Evolutionary conservation across 2,888 invertebrate genomes (phyloP).

Genomic region (Rhagonycha lutea): DNA sequence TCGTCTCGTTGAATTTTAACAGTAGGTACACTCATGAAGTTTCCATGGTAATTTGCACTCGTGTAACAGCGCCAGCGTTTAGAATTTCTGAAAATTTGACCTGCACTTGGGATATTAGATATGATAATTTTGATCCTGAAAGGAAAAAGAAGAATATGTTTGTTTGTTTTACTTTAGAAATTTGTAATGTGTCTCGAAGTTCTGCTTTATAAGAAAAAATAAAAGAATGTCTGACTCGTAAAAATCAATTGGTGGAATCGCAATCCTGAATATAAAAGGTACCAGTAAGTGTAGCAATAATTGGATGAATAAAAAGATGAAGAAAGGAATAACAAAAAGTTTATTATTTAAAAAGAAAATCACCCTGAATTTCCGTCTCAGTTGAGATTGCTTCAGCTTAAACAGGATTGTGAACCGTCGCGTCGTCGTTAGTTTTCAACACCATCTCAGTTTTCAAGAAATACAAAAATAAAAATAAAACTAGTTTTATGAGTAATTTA

Average conservation of each 20-base stretch:
- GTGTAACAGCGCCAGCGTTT: too few relatives aligned
- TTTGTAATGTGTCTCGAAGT: background rate
- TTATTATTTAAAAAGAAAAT: background rate
- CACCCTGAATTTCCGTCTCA: background rate
- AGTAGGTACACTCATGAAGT: too few relatives aligned
- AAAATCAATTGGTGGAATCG: background rate
- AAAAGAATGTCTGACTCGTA: background rate
- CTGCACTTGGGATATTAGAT: background rate
- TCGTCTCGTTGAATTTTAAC: too few relatives aligned
- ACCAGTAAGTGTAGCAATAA: background rate
- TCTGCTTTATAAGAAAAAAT: background rate
- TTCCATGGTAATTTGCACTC: too few relatives aligned
- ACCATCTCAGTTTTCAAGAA: background rate
- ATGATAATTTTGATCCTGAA: background rate
- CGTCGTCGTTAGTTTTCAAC: background rate
- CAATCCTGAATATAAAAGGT: background rate
- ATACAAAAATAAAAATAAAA: background rate
- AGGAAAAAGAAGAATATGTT: background rate
- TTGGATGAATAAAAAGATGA: background rate
- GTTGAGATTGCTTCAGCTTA: background rate
- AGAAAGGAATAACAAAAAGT: background rate
- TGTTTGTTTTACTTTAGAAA: background rate
- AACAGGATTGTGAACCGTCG: background rate
- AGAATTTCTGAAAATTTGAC: background rate
- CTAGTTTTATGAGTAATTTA: background rate